Evolutionary conservation across 2,888 invertebrate species (phyloP), one percentile per base, ranked within the genome.

Genomic region (Scaptomyza cyrtandrae): DNA sequence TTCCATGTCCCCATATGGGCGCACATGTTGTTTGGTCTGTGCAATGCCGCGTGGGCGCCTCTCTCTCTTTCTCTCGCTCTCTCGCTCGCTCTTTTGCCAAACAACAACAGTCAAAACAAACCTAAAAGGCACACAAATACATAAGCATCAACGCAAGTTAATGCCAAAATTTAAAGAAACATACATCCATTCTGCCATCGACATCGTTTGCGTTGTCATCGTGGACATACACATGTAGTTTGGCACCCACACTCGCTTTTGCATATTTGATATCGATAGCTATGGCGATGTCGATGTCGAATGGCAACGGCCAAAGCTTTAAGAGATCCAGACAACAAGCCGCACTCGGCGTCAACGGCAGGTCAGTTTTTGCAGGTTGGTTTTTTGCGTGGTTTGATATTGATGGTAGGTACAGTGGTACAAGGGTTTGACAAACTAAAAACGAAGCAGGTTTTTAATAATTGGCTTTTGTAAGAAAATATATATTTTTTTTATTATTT

Each of bases 171-270:
- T 6, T 2, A 39, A 39, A 39, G 7, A 39, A 55, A 39, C 55
- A 78, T 75, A 69, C 68, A 70, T 60, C 64, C 56, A 79, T 72
- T 72, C 62, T 64, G 60, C 58, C 66, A 66, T 66, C 80, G 59
- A 80, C 77, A 77, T 74, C 74, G 64, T 70, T 79, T 58, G 65
- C 61, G 78, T 78, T 71, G 83, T 75, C 74, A 80, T 83, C 79
- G 79, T 76, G 71, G 71, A 69, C 75, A 84, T 72, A 86, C 83
- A 83, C 84, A 86, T 86, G 83, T 86, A 60, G 66, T 65, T 77
- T 81, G 71, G 81, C 86, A 86, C 86, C 84, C 83, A 83, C 86
- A 84, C 81, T 81, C 66, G 54, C 52, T 65, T 37, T 49, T 57
- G 71, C 63, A 75, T 69, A 63, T 50, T 65, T 48, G 70, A 65